A percentile compares a stretch with the other conserved stretches of the same genome.
These are phyloP conservation scores for Tyria jacobaeae DNA, from an alignment of 2,888 invertebrate species.

Conservation along the genomic window DNA sequence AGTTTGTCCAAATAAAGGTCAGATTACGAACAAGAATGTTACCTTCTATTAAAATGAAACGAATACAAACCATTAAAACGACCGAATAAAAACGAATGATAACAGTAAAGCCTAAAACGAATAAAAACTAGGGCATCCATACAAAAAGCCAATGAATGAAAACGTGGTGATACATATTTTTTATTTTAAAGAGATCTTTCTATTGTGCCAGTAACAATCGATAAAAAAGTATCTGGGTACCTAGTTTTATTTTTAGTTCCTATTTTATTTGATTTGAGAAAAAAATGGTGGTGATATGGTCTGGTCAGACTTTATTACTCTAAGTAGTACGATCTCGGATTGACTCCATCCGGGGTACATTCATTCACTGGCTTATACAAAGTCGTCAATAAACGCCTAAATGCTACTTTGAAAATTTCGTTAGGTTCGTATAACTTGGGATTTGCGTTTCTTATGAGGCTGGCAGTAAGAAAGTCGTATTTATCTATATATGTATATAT, in stretches of 20 bases:
- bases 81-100: not conserved
- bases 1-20: conserved; percentile 5
- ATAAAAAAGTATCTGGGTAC: not conserved
- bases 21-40: conserved; percentile 5
- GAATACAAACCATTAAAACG: no score
- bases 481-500: no score
- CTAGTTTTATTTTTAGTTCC: not conserved
- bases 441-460: no score
- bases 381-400: no score
- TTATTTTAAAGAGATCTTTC: no score
- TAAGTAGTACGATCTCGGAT: not conserved
- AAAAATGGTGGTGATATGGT: not conserved
- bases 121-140: not conserved
- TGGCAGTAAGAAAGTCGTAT: no score
- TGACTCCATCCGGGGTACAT: no score
- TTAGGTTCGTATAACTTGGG: no score
- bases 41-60: not conserved
- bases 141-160: not conserved
- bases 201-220: not conserved
- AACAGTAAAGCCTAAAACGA: conserved; percentile 7
- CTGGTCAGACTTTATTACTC: not conserved
- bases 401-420: no score
- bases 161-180: not conserved
- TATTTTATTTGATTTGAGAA: not conserved
- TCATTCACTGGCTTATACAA: no score